phyloP scores from a whole-genome alignment of 2,888 invertebrate genomes.

The Autographa pulchrina region DNA sequence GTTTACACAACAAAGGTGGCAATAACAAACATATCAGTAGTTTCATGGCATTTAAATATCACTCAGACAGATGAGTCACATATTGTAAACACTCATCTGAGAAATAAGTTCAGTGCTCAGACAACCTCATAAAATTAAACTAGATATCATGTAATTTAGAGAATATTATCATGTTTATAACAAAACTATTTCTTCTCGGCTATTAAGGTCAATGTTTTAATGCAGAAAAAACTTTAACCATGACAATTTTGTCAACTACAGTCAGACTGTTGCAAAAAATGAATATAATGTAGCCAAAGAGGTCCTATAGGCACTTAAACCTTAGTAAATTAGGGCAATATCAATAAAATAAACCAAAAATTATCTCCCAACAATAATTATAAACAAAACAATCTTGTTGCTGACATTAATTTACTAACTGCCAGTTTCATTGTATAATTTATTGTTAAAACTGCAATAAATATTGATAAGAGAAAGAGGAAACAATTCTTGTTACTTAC shows the following conservation, averaged over 20 bases:
- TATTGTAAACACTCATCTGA: neutral
- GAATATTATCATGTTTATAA: neutral
- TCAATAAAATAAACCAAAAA: neutral
- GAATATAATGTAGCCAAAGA: neutral
- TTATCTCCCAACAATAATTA: slow-evolving; percentile 24
- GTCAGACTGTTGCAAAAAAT: neutral
- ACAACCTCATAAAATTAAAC: neutral
- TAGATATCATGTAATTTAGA: neutral
- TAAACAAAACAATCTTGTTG: slow-evolving; percentile 34
- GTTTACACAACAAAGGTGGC: neutral
- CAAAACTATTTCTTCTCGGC: slow-evolving; percentile 2
- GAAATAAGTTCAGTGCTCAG: neutral
- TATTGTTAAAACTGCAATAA: slow-evolving; percentile 41
- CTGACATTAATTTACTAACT: slow-evolving; percentile 25
- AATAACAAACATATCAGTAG: neutral
- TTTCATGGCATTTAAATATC: slow-evolving; percentile 1
- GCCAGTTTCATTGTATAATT: slow-evolving; percentile 35
- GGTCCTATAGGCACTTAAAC: neutral
- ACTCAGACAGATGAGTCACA: neutral
- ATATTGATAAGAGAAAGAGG: slow-evolving; percentile 47
- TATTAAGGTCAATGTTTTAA: slow-evolving; percentile 2
- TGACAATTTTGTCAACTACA: neutral
- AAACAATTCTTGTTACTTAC: slow-evolving; percentile 39
- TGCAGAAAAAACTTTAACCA: neutral
- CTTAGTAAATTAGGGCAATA: neutral